These are phyloP conservation scores for Drosophila aff. DNA, from an alignment of 1,140 invertebrate species.

Conservation along the genomic window DNA sequence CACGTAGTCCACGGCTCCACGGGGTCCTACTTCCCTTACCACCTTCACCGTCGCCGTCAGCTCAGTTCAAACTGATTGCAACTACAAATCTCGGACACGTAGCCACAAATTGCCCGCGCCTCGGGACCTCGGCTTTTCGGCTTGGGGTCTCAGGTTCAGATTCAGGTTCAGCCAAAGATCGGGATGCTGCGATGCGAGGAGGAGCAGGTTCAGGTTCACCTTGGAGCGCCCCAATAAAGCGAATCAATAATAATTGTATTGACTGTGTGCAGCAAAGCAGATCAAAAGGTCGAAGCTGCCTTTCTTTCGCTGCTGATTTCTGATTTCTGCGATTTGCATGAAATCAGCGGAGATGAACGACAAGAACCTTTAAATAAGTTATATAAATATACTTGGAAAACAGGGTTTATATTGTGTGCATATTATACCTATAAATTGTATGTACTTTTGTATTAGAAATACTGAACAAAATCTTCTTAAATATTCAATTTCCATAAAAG, in stretches of 20 bases:
- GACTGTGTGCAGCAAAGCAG: conserved; percentile 69
- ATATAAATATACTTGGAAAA: not conserved
- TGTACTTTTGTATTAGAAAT: not conserved
- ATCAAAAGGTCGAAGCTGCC: conserved; percentile 75
- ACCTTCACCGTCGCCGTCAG: conserved; percentile 12
- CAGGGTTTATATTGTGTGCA: not conserved
- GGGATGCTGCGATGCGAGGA: conserved; percentile 10
- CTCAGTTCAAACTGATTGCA: conserved; percentile 78
- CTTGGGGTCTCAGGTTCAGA: conserved; percentile 18
- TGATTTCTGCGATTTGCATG: conserved; percentile 19
- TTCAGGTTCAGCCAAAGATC: conserved; percentile 38
- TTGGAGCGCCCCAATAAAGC: conserved; percentile 48
- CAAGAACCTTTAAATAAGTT: not conserved
- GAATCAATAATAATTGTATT: conserved; percentile 82
- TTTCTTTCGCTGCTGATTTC: conserved; percentile 6
- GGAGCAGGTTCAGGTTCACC: conserved; percentile 57
- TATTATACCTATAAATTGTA: not conserved
- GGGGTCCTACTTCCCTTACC: conserved; percentile 10
- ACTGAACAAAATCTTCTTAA: not conserved
- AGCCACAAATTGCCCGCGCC: conserved; percentile 65
- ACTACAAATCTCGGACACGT: conserved; percentile 67
- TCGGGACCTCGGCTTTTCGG: conserved; percentile 29
- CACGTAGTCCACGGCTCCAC: conserved; percentile 62
- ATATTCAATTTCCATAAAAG: not conserved
- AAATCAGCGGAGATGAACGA: not conserved